phyloP scores from a whole-genome alignment of 53 echinoderm and acorn worm species.

The Stichopus horrens region DNA sequence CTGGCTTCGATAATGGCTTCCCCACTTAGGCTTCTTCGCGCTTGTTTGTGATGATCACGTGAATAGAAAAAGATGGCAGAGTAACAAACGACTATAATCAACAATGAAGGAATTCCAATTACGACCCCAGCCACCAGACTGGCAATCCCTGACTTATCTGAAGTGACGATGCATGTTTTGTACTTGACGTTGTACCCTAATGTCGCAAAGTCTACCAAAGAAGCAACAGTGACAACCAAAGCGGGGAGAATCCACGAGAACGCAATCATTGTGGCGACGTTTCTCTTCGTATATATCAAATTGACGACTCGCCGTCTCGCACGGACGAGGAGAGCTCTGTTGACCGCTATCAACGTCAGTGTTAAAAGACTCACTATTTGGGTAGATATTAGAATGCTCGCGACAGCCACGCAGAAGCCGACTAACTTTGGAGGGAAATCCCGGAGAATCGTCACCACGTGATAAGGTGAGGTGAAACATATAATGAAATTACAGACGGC shows the following conservation, averaged over 20 bases:
- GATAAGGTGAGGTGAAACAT: constrained; percentile 14
- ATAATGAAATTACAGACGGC: constrained; percentile 28
- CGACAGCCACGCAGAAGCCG: background rate
- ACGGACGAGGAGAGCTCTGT: background rate
- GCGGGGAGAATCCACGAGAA: constrained; percentile 27
- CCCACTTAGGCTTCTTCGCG: background rate
- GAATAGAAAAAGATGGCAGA: background rate
- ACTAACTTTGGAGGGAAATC: background rate
- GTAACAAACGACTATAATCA: constrained; percentile 4
- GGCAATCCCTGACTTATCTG: background rate
- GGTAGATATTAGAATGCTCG: background rate
- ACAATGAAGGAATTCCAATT: background rate
- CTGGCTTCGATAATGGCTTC: background rate
- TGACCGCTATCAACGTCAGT: background rate
- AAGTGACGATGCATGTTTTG: constrained; percentile 1
- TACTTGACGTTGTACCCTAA: constrained; percentile 22
- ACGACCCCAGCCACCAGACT: constrained; percentile 22
- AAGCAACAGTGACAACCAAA: background rate
- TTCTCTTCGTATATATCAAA: background rate
- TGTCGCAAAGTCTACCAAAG: background rate
- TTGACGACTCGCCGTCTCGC: background rate
- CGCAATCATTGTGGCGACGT: background rate
- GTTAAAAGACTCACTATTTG: constrained; percentile 15
- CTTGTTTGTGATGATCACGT: background rate
- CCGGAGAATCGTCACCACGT: constrained; percentile 28